phyloP scores from a whole-genome alignment of 2,113 vertebrate genomes.

The Erythrocercus mccallii region DNA sequence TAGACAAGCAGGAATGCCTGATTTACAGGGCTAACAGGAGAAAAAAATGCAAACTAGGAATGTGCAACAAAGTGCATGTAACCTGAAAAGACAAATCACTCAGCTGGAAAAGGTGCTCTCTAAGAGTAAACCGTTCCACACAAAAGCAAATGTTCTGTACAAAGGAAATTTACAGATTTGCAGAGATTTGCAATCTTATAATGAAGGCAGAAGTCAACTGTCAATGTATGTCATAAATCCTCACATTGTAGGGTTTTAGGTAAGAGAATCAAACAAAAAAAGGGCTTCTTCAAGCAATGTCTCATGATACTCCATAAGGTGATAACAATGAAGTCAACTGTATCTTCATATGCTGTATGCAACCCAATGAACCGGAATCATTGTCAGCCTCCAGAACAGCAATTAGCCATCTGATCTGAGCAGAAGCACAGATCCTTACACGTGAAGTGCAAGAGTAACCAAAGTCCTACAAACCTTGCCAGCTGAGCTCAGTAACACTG shows the following conservation, averaged over 20 bases:
- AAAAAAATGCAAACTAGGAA: background rate
- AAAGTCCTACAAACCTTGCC: background rate
- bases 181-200: background rate
- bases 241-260: background rate
- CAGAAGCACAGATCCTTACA: background rate
- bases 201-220: background rate
- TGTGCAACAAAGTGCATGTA: slow-evolving; percentile 24
- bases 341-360: background rate
- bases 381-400: background rate
- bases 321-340: background rate
- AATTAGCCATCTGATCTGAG: background rate
- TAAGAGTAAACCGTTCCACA: background rate
- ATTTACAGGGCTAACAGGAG: background rate
- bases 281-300: background rate
- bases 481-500: background rate
- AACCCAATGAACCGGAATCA: background rate
- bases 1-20: background rate
- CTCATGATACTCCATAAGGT: background rate
- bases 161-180: background rate
- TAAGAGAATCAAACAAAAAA: background rate
- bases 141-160: background rate
- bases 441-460: background rate
- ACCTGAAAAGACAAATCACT: slow-evolving; percentile 40
- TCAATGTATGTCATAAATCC: background rate
- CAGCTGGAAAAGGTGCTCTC: background rate